Conservation (phyloP, 2,113 vertebrate species). For the Scalopus aquaticus region DNA sequence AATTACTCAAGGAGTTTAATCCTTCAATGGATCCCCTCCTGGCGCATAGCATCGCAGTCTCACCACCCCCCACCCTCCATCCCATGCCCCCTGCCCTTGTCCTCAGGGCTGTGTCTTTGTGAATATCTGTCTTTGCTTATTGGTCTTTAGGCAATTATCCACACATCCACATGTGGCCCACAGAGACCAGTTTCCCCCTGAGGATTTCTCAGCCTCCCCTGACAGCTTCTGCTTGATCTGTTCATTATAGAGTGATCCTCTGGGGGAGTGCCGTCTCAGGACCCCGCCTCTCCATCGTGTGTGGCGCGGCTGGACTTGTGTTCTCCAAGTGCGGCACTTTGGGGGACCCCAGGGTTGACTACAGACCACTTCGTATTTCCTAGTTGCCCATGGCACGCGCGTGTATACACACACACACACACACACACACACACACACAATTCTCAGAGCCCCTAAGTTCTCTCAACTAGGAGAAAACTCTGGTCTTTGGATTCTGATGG, state of each 20-base stretch:
- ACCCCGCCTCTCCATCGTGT: background rate
- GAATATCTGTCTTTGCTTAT: background rate
- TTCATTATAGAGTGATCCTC: background rate
- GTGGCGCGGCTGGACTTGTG: background rate
- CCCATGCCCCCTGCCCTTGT: background rate
- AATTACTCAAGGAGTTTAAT: background rate
- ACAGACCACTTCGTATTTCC: no score
- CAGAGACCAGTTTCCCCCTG: no score
- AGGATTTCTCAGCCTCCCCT: background rate
- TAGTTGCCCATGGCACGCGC: no score
- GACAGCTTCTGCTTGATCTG: background rate
- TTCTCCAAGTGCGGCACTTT: fast-evolving
- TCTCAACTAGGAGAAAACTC: background rate
- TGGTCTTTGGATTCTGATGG: background rate
- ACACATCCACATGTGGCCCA: background rate
- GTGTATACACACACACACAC: background rate
- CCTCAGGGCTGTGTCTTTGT: background rate
- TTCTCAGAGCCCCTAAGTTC: background rate
- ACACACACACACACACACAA: background rate
- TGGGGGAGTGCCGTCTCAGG: background rate
- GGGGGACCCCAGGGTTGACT: background rate
- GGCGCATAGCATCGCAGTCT: no score
- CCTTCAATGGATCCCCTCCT: background rate
- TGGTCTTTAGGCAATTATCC: background rate
- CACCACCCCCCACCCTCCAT: background rate